Evolutionary conservation across 2,113 vertebrate genomes (phyloP).

Genomic region (Actenoides lindsayi): DNA sequence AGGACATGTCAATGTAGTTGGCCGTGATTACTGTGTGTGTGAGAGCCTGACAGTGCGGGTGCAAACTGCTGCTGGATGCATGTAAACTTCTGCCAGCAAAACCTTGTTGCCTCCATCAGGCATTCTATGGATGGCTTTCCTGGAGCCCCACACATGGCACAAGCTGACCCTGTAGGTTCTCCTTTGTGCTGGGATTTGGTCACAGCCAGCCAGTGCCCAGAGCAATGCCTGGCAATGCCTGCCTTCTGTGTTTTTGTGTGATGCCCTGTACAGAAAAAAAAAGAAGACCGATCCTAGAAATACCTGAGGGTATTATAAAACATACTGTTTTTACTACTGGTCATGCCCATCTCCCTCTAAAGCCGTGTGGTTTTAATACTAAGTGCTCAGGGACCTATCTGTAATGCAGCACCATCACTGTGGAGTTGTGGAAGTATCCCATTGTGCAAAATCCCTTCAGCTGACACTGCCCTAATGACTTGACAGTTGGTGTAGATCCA

Average conservation of each 20-base stretch:
- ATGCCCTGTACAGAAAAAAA: background rate
- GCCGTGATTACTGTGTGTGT: background rate
- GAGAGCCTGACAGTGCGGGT: background rate
- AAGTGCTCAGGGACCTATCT: background rate
- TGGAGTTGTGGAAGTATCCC: background rate
- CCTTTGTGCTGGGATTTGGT: background rate
- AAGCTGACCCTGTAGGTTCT: background rate
- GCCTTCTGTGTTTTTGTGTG: background rate
- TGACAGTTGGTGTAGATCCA: background rate
- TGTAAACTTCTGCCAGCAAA: background rate
- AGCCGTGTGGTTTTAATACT: background rate
- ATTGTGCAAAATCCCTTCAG: background rate
- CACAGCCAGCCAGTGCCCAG: background rate
- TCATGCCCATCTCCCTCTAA: background rate
- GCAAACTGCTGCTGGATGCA: background rate
- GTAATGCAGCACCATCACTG: background rate
- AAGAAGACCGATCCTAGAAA: background rate
- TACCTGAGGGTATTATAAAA: background rate
- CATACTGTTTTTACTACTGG: background rate
- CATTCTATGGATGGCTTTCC: background rate
- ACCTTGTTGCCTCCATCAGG: background rate
- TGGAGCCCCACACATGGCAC: background rate
- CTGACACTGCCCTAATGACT: background rate
- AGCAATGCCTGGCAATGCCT: fast-evolving
- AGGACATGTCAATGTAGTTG: background rate